These are phyloP conservation scores for Lasioglossum marginatum DNA, from an alignment of 2,888 invertebrate species.

Conservation along the genomic window DNA sequence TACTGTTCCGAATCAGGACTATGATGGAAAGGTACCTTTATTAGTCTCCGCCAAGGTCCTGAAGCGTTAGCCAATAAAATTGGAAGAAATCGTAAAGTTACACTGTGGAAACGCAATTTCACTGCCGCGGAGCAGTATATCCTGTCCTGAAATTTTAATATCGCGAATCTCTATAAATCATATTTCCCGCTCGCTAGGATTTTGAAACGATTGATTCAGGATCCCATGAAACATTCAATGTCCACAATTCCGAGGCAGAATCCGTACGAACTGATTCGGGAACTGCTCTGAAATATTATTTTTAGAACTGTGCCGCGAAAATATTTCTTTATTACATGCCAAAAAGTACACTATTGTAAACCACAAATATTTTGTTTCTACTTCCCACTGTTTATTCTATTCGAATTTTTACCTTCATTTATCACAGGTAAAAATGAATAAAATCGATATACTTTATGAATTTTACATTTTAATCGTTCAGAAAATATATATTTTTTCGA, in stretches of 20 bases:
- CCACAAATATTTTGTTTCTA: neutral
- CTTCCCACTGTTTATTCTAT: neutral
- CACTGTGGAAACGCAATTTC: conserved; percentile 44
- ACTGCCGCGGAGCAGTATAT: conserved; percentile 13
- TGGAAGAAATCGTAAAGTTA: conserved; percentile 55
- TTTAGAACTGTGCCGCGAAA: neutral
- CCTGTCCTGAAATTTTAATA: conserved; percentile 52
- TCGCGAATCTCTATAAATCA: conserved; percentile 44
- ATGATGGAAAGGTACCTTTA: neutral
- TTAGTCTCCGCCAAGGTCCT: conserved; percentile 8
- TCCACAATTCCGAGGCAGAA: neutral
- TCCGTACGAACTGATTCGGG: conserved; percentile 3
- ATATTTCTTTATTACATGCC: neutral
- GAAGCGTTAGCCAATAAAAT: conserved; percentile 53
- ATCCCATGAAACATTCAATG: conserved; percentile 40
- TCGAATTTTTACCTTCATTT: neutral
- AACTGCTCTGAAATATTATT: neutral
- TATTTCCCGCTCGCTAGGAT: conserved; percentile 32
- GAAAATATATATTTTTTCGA: neutral
- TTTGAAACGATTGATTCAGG: conserved; percentile 46
- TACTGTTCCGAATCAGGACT: neutral
- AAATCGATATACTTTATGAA: neutral
- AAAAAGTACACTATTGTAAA: neutral
- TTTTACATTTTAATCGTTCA: neutral
- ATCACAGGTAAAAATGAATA: neutral